These are phyloP conservation scores for Drosophila baimaii DNA, from an alignment of 1,140 invertebrate genomes.

Conservation along the genomic window DNA sequence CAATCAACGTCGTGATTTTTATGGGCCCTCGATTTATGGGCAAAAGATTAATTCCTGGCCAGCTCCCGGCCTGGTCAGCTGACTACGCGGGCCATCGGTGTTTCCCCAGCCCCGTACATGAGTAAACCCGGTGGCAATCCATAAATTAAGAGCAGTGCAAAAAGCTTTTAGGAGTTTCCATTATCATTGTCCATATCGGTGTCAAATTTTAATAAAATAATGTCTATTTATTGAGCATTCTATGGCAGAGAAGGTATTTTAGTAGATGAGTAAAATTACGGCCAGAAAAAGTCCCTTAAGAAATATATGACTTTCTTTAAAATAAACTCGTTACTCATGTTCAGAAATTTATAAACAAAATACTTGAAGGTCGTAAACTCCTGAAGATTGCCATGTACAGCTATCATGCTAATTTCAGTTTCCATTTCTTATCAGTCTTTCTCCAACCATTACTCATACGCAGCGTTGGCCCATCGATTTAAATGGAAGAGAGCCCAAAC, in stretches of 20 bases:
- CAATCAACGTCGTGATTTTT: constrained; percentile 72
- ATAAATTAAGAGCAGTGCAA: constrained; percentile 43
- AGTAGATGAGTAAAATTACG: constrained; percentile 3
- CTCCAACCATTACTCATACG: constrained; percentile 39
- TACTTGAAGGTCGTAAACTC: background rate
- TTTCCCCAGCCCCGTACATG: constrained; percentile 41
- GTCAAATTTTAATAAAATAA: constrained; percentile 33
- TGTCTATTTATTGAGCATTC: background rate
- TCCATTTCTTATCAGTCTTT: constrained; percentile 3
- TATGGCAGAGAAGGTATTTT: background rate
- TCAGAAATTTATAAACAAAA: background rate
- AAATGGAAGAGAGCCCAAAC: background rate
- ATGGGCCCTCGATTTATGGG: constrained; percentile 59
- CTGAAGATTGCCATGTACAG: background rate
- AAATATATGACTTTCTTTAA: background rate
- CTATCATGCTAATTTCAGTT: background rate
- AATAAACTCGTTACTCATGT: constrained; percentile 7
- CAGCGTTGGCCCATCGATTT: constrained; percentile 16
- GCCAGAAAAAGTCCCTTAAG: background rate
- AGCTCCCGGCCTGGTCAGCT: constrained; percentile 55
- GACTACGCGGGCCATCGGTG: constrained; percentile 38
- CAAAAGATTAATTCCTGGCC: constrained; percentile 47
- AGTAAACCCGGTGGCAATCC: constrained; percentile 3
- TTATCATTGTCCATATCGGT: constrained; percentile 36
- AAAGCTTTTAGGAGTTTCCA: constrained; percentile 30